Conservation (phyloP, 2,113 vertebrate species). For the Gulo gulo region DNA sequence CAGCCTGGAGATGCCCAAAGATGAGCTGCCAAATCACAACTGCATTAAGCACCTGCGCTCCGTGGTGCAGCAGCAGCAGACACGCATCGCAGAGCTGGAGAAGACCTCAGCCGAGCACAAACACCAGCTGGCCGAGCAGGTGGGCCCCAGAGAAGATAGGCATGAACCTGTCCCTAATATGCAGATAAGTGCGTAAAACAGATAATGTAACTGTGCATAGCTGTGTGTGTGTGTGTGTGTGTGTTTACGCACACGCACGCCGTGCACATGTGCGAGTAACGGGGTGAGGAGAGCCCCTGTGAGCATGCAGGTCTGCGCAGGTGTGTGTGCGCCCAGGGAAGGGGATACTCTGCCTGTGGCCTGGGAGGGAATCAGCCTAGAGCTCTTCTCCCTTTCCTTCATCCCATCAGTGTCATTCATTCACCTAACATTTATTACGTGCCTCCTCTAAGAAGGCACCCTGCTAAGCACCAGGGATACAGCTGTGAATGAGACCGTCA, state of each 20-base stretch:
- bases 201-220: neutral
- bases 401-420: neutral
- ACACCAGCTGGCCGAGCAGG: constrained; percentile 97
- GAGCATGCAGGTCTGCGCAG: neutral
- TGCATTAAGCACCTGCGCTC: constrained; percentile 95
- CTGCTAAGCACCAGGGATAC: neutral
- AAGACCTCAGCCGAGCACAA: constrained; percentile 95
- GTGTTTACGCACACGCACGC: fast-evolving
- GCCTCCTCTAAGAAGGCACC: neutral
- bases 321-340: neutral
- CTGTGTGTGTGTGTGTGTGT: neutral
- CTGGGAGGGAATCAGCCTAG: neutral
- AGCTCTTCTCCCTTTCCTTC: neutral
- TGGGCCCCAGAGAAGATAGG: constrained; percentile 47
- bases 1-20: constrained; percentile 99
- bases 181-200: neutral
- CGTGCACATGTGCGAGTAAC: neutral
- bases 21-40: constrained; percentile 95
- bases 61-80: constrained; percentile 95
- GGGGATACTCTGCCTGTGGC: neutral
- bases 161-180: neutral
- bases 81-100: constrained; percentile 94
- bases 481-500: neutral
- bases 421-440: neutral
- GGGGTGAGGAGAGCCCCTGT: too few relatives aligned